phyloP scores from a whole-genome alignment of 2,797 vertebrate species.

The Acipenser ruthenus region DNA sequence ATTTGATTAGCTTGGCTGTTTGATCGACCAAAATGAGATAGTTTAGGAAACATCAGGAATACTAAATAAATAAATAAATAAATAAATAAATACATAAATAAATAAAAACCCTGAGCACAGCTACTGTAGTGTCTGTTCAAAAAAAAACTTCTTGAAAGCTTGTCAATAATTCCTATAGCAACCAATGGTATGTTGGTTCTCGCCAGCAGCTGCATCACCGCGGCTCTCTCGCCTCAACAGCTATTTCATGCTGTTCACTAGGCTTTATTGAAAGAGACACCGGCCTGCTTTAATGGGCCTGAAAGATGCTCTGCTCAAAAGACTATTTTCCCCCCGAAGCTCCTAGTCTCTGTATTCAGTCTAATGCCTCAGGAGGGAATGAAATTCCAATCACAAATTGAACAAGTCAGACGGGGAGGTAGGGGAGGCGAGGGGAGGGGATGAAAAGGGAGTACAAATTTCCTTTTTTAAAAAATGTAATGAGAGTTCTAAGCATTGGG shows the following conservation, averaged over 20 bases:
- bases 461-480: no score
- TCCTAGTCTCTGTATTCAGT: neutral
- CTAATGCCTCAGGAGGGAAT: neutral
- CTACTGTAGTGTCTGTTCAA: neutral
- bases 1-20: no score
- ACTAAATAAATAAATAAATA: no score
- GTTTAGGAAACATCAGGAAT: no score
- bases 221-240: constrained; percentile 1
- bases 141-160: constrained; percentile 5
- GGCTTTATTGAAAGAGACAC: no score
- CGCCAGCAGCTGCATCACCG: neutral
- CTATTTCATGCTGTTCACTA: constrained; percentile 8
- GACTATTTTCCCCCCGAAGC: neutral
- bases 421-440: no score
- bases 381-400: neutral
- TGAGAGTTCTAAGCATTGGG: no score
- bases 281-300: neutral
- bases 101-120: no score
- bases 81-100: no score
- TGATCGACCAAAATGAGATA: no score
- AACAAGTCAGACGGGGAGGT: no score
- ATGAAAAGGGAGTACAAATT: no score
- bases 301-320: neutral
- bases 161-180: constrained; percentile 8
- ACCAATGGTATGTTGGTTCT: neutral